Evolutionary conservation across 2,888 invertebrate genomes (phyloP).

Genomic region (Rotaria sp.): DNA sequence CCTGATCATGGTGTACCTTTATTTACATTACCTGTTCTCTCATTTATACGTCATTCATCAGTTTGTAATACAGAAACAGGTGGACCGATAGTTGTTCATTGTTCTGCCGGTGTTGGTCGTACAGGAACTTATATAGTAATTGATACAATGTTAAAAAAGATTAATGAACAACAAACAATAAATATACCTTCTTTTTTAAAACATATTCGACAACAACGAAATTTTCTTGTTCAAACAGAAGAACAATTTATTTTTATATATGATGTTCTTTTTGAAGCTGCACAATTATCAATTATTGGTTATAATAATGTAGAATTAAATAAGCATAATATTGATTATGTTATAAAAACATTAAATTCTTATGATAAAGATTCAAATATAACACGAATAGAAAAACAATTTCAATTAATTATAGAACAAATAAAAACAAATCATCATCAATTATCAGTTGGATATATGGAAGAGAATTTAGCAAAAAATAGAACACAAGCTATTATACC

Average conservation of each 20-base stretch:
- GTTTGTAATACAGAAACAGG: constrained; percentile 67
- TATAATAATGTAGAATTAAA: constrained; percentile 62
- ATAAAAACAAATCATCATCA: constrained; percentile 72
- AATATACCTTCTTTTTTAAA: constrained; percentile 86
- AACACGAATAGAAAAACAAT: constrained; percentile 63
- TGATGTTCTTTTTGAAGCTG: constrained; percentile 75
- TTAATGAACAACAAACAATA: constrained; percentile 73
- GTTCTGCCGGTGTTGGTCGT: constrained; percentile 92
- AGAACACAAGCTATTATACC: constrained; percentile 56
- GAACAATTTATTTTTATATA: constrained; percentile 98
- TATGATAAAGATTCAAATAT: constrained; percentile 40
- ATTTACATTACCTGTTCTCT: constrained; percentile 82
- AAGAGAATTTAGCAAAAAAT: constrained; percentile 77
- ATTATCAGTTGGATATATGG: constrained; percentile 68
- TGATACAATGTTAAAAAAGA: constrained; percentile 86
- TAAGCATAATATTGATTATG: constrained; percentile 61
- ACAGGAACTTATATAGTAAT: constrained; percentile 92
- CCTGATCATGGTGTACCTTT: constrained; percentile 73
- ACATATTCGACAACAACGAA: constrained; percentile 85
- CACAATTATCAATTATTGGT: constrained; percentile 61
- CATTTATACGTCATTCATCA: constrained; percentile 82
- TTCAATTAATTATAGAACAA: constrained; percentile 68
- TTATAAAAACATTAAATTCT: constrained; percentile 51
- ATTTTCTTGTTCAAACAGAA: constrained; percentile 93
- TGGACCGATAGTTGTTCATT: constrained; percentile 87